Evolutionary conservation across 1,140 invertebrate species (phyloP).

Genomic region (Anadara kagoshimensis): DNA sequence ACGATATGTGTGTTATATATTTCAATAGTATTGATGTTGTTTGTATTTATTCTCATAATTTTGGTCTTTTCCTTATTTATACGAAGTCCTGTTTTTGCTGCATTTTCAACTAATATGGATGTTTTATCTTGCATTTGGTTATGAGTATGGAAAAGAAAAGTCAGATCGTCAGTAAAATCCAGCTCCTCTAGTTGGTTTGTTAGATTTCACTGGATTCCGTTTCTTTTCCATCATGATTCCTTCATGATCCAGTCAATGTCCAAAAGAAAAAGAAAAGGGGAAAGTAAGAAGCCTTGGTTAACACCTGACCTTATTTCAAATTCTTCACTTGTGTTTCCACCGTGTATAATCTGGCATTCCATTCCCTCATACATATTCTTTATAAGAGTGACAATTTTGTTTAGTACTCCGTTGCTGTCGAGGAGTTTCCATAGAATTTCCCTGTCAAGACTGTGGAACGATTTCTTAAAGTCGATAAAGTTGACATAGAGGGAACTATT

Average conservation of each 20-base stretch:
- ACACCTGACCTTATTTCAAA: no score
- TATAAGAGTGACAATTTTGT: not conserved
- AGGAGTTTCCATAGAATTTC: not conserved
- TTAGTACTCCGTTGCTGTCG: not conserved
- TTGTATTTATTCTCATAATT: no score
- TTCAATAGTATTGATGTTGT: no score
- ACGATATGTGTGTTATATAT: no score
- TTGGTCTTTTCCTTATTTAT: no score
- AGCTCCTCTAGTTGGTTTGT: not conserved
- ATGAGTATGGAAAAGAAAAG: not conserved
- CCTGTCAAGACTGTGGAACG: slow-evolving; percentile 8
- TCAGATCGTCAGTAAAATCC: slow-evolving; percentile 1
- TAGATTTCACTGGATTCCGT: slow-evolving; percentile 10
- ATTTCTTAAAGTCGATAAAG: no score
- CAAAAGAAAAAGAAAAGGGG: not conserved
- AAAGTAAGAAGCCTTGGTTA: not conserved
- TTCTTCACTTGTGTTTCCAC: no score
- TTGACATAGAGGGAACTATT: no score
- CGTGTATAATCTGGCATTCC: no score
- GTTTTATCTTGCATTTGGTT: slow-evolving; percentile 5
- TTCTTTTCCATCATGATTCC: not conserved
- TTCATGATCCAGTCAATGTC: not conserved
- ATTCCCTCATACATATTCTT: no score
- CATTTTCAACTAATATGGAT: not conserved
- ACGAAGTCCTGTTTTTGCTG: no score